phyloP scores from a whole-genome alignment of 2,888 invertebrate species.

The Brachyptera risi region DNA sequence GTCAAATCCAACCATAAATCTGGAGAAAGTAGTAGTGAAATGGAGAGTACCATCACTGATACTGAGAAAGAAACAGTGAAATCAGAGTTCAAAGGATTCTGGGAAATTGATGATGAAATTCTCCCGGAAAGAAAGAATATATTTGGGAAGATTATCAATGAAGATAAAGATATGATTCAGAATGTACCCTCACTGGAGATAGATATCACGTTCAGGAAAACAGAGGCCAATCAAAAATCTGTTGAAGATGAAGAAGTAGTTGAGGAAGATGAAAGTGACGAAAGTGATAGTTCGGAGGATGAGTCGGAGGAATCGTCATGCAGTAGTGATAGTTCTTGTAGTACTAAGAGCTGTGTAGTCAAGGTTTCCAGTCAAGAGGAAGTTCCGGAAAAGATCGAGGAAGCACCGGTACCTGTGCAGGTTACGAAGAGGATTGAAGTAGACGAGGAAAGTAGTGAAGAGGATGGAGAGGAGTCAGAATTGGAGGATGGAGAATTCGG shows the following conservation, averaged over 20 bases:
- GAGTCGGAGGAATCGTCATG: conserved; percentile 3
- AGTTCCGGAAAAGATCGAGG: conserved; percentile 24
- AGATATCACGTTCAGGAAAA: neutral
- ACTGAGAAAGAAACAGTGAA: too few species aligned
- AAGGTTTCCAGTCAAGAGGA: too few species aligned
- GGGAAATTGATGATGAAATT: neutral
- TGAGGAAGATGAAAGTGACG: conserved; percentile 34
- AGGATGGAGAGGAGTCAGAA: conserved; percentile 28
- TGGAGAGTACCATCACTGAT: neutral
- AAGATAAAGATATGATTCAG: too few species aligned
- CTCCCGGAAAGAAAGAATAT: neutral
- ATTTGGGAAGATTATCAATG: too few species aligned
- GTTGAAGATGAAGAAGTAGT: conserved; percentile 42
- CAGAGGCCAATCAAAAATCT: too few species aligned
- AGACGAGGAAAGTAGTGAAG: neutral
- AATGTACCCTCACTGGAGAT: neutral
- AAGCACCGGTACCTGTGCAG: conserved; percentile 22
- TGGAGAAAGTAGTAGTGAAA: too few species aligned
- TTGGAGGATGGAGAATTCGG: conserved; percentile 35
- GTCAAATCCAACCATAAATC: neutral
- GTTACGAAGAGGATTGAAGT: conserved; percentile 29
- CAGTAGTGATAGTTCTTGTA: neutral
- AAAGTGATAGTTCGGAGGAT: neutral
- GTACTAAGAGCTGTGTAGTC: conserved; percentile 10
- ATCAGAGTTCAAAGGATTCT: too few species aligned